Percentiles rank a stretch among this genome's conserved stretches.
Conservation (phyloP, 1,140 invertebrate genomes). For the Centruroides sculpturatus region DNA sequence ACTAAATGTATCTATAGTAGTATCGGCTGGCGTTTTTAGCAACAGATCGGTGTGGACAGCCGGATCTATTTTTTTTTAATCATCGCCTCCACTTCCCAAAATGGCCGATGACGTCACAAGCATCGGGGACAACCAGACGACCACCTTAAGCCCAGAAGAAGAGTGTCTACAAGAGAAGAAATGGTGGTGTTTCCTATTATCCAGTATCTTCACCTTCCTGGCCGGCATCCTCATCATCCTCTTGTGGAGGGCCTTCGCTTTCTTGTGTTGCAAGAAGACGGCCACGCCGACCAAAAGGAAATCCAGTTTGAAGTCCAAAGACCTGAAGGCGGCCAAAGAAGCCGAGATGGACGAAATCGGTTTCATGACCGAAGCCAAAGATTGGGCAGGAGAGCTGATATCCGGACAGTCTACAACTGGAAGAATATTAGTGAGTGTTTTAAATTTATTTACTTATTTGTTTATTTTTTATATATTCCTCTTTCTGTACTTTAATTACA, state of each 20-base stretch:
- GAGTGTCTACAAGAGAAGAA: constrained; percentile 67
- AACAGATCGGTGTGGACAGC: no score
- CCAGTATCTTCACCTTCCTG: constrained; percentile 90
- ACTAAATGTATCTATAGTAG: no score
- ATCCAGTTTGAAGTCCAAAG: not conserved
- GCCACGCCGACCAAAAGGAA: constrained; percentile 28
- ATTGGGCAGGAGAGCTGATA: constrained; percentile 99
- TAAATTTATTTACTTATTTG: not conserved
- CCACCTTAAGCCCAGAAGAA: constrained; percentile 18
- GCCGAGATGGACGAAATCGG: constrained; percentile 52
- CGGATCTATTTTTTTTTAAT: no score
- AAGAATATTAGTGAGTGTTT: constrained; percentile 79
- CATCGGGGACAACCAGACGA: not conserved
- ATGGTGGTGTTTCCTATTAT: constrained; percentile 92
- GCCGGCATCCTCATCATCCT: constrained; percentile 47
- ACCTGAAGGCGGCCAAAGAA: not conserved
- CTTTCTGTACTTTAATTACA: no score
- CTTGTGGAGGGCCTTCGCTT: constrained; percentile 75
- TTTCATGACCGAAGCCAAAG: constrained; percentile 98
- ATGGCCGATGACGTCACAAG: no score
- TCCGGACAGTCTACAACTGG: constrained; percentile 99
- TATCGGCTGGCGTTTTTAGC: no score
- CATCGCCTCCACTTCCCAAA: no score
- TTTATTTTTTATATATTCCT: not conserved
- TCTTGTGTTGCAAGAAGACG: constrained; percentile 74